Evolutionary conservation across 2,888 invertebrate species (phyloP), one percentile per base, ranked within the genome.

Genomic region (Carabus problematicus): DNA sequence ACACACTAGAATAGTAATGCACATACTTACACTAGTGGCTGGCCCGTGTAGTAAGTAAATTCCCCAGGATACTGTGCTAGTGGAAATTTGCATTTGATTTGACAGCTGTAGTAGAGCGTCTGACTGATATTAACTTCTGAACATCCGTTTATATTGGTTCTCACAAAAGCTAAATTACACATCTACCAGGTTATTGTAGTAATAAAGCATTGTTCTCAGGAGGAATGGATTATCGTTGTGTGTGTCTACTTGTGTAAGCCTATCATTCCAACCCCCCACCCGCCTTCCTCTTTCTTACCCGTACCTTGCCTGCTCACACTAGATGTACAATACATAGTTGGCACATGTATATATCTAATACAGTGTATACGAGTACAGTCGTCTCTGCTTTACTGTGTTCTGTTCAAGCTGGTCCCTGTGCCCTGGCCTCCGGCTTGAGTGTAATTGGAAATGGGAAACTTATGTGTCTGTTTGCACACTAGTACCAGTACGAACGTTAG

Each of bases 151-250:
- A 59, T 59, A 59, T 54, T 60, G 60, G 60, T 67, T 58, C 49
- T 39, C 66, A 49, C 59, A 80, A 81, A 80, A 78, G 80, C 80
- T 80, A 80, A 81, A 80, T 81, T 81, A 79, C 79, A 76, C 79
- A 78, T 76, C 77, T n/a, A 14, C 56, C 67, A 67, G 80, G 80
- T 80, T 79, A 80, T 80, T 80, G 80, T 80, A 45, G 79, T 80
- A 80, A 80, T 81, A 81, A 81, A 79, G 79, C 80, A 81, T 81
- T 81, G 80, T 81, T 80, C 81, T 81, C 81, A 74, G 72, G 80
- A 81, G 80, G 76, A 80, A 80, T 77, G 79, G 79, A 79, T 76
- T 77, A 77, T 77, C 29, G 56, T 29, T 39, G 29, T 12, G 39
- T 29, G 55, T 19, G 16, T 55, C 55, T 49, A 67, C 60, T 49